phyloP scores from a whole-genome alignment of 1,140 invertebrate genomes.

The Zaprionus camerounensis region DNA sequence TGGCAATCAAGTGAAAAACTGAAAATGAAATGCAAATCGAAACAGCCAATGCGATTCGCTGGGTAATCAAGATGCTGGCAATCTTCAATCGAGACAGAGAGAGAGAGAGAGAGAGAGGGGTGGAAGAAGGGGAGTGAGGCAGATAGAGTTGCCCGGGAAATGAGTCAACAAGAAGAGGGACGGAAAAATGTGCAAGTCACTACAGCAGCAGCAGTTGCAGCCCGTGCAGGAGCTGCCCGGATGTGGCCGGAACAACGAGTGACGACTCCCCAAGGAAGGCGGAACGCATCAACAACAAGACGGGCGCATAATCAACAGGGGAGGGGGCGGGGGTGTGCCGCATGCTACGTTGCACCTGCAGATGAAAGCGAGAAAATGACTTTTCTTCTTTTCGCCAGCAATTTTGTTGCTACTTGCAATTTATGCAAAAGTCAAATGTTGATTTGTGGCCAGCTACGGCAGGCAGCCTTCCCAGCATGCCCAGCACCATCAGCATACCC shows the following conservation, averaged over 20 bases:
- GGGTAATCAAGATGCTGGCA: slow-evolving; percentile 32
- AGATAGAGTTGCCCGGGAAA: slow-evolving; percentile 35
- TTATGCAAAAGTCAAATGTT: slow-evolving; percentile 83
- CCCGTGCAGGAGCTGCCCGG: slow-evolving; percentile 35
- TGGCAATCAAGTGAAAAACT: slow-evolving; percentile 53
- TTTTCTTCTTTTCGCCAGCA: slow-evolving; percentile 69
- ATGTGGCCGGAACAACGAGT: slow-evolving; percentile 2
- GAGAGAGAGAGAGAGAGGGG: not conserved
- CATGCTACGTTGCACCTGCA: slow-evolving; percentile 57
- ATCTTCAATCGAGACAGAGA: slow-evolving; percentile 18
- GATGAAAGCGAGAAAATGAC: slow-evolving; percentile 78
- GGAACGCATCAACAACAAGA: slow-evolving; percentile 58
- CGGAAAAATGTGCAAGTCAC: slow-evolving; percentile 57
- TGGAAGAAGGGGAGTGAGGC: slow-evolving; percentile 7
- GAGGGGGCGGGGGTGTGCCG: slow-evolving; percentile 1
- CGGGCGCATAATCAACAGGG: slow-evolving; percentile 39
- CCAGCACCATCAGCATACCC: slow-evolving; percentile 14
- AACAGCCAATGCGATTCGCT: slow-evolving; percentile 48
- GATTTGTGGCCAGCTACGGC: slow-evolving; percentile 65
- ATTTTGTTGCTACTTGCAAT: slow-evolving; percentile 80
- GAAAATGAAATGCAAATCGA: slow-evolving; percentile 75
- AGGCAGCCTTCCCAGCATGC: not conserved
- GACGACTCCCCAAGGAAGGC: slow-evolving; percentile 7
- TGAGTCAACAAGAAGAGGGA: slow-evolving; percentile 44
- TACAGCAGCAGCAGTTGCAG: slow-evolving; percentile 39